Evolutionary conservation across 2,797 vertebrate genomes (phyloP).

Genomic region (Peromyscus aztecus): DNA sequence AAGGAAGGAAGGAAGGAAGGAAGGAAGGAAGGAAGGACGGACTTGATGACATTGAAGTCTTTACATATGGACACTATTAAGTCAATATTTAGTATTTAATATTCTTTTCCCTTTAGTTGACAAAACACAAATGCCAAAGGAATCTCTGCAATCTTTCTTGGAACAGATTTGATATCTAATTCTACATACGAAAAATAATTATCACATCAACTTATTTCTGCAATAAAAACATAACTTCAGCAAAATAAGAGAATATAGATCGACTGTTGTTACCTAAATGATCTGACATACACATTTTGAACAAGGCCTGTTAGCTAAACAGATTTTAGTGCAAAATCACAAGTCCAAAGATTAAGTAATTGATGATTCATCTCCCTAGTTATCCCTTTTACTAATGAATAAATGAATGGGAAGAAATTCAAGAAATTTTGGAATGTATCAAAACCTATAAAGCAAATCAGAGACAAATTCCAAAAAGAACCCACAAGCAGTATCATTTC

Average conservation of each 20-base stretch:
- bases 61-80: conserved; percentile 8
- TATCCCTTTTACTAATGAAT: neutral
- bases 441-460: conserved; percentile 42
- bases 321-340: neutral
- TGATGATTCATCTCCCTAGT: neutral
- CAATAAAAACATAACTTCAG: conserved; percentile 39
- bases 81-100: conserved; percentile 52
- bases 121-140: neutral
- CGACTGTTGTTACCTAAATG: neutral
- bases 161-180: neutral
- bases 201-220: neutral
- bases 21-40: neutral
- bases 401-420: conserved; percentile 56
- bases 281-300: neutral
- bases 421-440: conserved; percentile 30
- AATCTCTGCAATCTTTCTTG: neutral
- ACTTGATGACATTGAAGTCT: neutral
- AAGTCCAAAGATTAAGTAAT: neutral
- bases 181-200: conserved; percentile 20
- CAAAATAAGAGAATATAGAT: conserved; percentile 23
- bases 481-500: neutral
- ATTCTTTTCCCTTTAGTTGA: neutral
- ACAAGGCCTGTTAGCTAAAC: conserved; percentile 3
- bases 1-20: too few species aligned
- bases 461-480: conserved; percentile 19